Evolutionary conservation across 1,140 invertebrate species (phyloP).

Genomic region (Glossosoma conforme): DNA sequence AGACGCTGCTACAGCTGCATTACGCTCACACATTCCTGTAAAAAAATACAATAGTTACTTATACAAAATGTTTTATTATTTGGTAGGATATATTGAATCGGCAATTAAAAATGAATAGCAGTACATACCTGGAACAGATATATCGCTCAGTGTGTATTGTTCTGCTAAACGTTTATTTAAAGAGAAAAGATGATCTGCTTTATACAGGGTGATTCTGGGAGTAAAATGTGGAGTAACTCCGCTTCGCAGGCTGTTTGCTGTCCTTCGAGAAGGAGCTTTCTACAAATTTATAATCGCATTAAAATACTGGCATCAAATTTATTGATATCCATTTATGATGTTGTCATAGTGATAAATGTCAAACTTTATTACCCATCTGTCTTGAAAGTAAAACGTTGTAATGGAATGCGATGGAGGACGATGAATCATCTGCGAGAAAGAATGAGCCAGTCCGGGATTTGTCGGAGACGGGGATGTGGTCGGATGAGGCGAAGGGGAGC

Average conservation of each 20-base stretch:
- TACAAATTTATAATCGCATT: constrained; percentile 33
- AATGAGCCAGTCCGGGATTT: constrained; percentile 42
- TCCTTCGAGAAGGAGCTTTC: constrained; percentile 50
- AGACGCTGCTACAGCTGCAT: constrained; percentile 68
- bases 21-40: constrained; percentile 70
- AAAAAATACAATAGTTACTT: constrained; percentile 8
- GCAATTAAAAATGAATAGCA: constrained; percentile 7
- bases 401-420: constrained; percentile 47
- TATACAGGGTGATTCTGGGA: constrained; percentile 62
- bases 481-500: constrained; percentile 48
- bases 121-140: constrained; percentile 47
- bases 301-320: not conserved
- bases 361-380: constrained; percentile 51
- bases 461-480: constrained; percentile 50
- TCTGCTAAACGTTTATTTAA: constrained; percentile 74
- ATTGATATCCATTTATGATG: not conserved
- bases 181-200: constrained; percentile 70
- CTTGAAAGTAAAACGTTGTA: constrained; percentile 79
- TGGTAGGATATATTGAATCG: not conserved
- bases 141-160: constrained; percentile 70
- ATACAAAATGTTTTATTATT: constrained; percentile 3
- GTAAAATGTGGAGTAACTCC: constrained; percentile 38
- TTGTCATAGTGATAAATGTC: not conserved
- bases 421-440: constrained; percentile 42
- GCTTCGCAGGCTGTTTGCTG: constrained; percentile 41